Base-by-base conservation (phyloP, 2,797 vertebrate genomes). In the Zenarchopterus dispar region DNA sequence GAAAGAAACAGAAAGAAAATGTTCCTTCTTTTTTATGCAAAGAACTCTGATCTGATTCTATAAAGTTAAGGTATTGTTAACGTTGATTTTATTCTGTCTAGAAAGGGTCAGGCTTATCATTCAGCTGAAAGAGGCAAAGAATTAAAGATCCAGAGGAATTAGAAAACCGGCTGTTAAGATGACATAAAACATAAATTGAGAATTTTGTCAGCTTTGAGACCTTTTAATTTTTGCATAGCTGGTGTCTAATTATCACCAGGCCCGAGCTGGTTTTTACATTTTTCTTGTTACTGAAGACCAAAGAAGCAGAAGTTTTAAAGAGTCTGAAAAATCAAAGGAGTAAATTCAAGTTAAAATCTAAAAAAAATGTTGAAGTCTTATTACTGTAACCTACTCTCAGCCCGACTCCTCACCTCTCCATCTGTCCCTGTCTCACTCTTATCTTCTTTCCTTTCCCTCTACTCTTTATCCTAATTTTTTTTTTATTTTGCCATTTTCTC, bases 321-420 rank as follows among this genome's bases (percentile, higher is more conserved):
- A 3, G 5, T 53, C 46, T 47, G 24, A 22, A 22, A 63, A 55
- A 21, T 61, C 44, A 28, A 26, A 62, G 11, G 49, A 33, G 17
- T 3, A 69, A 60, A 58, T 41, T 36, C 5, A 44, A 3, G 1
- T 21, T 24, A 52, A 33, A 59, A 43, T 48, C 2, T 45, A 45
- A 64, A 77, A 56, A 64, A 77, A 56, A 16, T 59, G 49, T 0
- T 59, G 5, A 4, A 17, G 24, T 64, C 4, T 54, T 41, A n/a
- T 65, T 36, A 39, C 31, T 44, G 44, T n/a, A 45, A 31, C 42
- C 22, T 19, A n/a, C 15, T 46, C 33, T 63, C 44, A 13, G 39
- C 36, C 46, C 49, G 53, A 51, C 47, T 73, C 53, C 8, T 17
- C 44, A 18, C 61, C 24, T 42, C 43, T 45, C 23, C 22, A 42